Conservation (phyloP, 2,113 vertebrate genomes). For the Paradisaea rubra region DNA sequence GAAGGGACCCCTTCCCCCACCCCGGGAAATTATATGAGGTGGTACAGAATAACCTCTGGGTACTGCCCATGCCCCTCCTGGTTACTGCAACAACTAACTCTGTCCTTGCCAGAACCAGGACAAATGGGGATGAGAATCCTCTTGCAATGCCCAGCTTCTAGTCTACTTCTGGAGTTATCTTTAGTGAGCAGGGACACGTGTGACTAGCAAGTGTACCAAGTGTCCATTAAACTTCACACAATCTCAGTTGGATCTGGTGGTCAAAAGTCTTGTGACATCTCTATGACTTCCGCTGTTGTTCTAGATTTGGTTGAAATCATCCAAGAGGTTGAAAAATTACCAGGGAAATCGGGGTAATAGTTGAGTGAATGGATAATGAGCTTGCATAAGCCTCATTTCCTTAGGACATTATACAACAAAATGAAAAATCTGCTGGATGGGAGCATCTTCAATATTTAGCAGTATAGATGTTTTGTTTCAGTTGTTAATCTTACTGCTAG, state of each 20-base stretch:
- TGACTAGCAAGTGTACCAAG: neutral
- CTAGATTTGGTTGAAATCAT: neutral
- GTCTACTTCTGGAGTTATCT: neutral
- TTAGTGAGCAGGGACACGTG: neutral
- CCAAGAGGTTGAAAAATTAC: neutral
- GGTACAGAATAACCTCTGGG: neutral
- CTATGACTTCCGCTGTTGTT: neutral
- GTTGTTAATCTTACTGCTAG: neutral
- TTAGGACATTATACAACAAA: neutral
- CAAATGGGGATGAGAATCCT: neutral
- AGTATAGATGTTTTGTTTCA: neutral
- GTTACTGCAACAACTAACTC: neutral
- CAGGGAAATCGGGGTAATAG: neutral
- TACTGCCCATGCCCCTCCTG: neutral
- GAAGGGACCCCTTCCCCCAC: fast-evolving
- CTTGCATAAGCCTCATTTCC: neutral
- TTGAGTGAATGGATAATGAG: neutral
- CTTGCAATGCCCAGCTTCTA: neutral
- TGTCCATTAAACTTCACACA: neutral
- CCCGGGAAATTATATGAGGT: neutral
- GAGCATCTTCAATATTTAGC: neutral
- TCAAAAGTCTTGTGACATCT: neutral
- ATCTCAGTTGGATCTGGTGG: neutral
- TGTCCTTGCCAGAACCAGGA: neutral
- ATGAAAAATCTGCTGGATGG: neutral